Conservation (phyloP, 2,797 vertebrate genomes). For the Kryptopterus vitreolus region DNA sequence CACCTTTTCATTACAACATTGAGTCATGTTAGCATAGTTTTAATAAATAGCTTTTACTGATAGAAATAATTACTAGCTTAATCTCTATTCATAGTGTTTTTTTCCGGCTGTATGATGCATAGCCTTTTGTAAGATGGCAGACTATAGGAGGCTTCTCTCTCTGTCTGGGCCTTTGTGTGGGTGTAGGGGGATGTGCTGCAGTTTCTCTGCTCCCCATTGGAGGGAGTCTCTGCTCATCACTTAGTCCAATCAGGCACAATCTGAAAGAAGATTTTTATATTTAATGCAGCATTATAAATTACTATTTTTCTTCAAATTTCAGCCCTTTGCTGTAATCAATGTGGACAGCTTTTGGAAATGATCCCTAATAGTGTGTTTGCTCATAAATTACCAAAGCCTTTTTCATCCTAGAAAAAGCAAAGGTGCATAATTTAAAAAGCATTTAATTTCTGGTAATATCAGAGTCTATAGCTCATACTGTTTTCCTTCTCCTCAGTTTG, state of each 20-base stretch:
- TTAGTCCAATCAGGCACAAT: conserved; percentile 36
- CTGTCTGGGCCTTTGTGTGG: conserved; percentile 30
- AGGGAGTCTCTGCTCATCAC: conserved; percentile 75
- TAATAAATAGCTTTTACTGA: not conserved
- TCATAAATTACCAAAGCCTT: conserved; percentile 11
- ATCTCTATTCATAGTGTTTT: not conserved
- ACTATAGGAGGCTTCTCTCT: conserved; percentile 18
- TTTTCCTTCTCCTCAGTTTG: conserved; percentile 25
- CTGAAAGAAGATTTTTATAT: conserved; percentile 6
- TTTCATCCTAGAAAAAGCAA: conserved; percentile 2
- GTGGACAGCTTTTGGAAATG: conserved; percentile 5
- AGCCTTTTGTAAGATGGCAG: conserved; percentile 34
- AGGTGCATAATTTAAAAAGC: not conserved
- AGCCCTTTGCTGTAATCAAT: not conserved
- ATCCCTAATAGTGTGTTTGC: not conserved
- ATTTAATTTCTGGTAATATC: conserved; percentile 25
- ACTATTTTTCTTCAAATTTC: not conserved
- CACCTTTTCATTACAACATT: not conserved
- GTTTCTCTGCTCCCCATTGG: conserved; percentile 66
- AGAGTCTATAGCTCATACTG: not conserved
- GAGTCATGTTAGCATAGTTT: not conserved
- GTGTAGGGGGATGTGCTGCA: conserved; percentile 50
- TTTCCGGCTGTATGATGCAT: not conserved
- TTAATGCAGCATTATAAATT: not conserved
- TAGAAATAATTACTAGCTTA: not conserved